These are phyloP conservation scores for Teinopalpus imperialis DNA, from an alignment of 2,888 invertebrate species.

Conservation along the genomic window DNA sequence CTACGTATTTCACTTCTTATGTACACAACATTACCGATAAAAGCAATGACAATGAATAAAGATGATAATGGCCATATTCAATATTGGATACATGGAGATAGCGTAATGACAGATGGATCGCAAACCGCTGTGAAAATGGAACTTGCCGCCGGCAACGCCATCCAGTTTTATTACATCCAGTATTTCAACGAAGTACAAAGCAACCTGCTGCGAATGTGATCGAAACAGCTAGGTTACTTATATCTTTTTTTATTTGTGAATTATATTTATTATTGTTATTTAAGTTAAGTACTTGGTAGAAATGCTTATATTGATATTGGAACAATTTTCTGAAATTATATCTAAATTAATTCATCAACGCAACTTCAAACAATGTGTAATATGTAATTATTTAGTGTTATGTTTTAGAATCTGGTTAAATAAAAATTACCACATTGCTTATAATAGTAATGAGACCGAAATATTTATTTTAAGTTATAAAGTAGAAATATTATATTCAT, in stretches of 20 bases:
- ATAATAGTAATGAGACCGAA: too few species aligned
- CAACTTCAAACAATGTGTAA: too few species aligned
- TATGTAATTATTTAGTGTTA: too few species aligned
- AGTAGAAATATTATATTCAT: too few species aligned
- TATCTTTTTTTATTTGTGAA: neutral
- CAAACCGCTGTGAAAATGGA: slow-evolving; percentile 53
- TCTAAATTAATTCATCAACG: neutral
- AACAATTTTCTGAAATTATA: too few species aligned
- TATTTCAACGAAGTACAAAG: slow-evolving; percentile 61
- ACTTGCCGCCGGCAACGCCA: slow-evolving; percentile 42
- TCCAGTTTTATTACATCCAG: slow-evolving; percentile 57
- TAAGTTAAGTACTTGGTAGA: neutral
- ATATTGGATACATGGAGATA: slow-evolving; percentile 46
- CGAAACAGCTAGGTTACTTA: slow-evolving; percentile 35
- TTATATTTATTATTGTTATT: neutral
- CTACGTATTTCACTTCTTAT: too few species aligned
- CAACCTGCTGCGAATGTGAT: slow-evolving; percentile 68
- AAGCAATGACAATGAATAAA: slow-evolving; percentile 46
- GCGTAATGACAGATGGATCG: slow-evolving; percentile 64
- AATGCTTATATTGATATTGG: neutral
- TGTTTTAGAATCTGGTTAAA: too few species aligned
- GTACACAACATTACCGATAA: slow-evolving; percentile 26
- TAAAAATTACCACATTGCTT: too few species aligned
- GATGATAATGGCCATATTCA: slow-evolving; percentile 44
- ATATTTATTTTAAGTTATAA: too few species aligned